phyloP scores from a whole-genome alignment of 2,113 vertebrate species.

The Ovis aries region DNA sequence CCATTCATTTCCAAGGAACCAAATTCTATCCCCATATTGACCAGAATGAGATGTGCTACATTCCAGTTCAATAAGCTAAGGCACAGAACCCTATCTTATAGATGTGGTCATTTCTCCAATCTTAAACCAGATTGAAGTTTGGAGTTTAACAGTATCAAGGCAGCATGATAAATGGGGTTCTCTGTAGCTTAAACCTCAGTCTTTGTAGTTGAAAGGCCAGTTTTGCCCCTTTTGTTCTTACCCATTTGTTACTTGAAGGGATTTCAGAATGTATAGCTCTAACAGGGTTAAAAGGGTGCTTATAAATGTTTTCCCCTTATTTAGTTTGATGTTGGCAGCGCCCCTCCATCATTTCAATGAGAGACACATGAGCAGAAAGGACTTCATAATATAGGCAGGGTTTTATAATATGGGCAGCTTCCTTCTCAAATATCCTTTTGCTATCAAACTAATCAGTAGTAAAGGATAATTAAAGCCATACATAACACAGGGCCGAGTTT shows the following conservation, averaged over 20 bases:
- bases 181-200: not conserved
- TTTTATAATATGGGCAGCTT: slow-evolving; percentile 46
- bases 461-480: slow-evolving; percentile 60
- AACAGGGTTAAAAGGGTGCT: slow-evolving; percentile 39
- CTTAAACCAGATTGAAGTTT: not conserved
- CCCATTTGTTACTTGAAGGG: slow-evolving; percentile 37
- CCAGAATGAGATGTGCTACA: not conserved
- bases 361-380: slow-evolving; percentile 55
- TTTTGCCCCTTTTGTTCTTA: slow-evolving; percentile 29
- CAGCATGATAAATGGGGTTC: not conserved
- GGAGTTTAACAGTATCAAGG: not conserved
- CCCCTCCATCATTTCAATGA: slow-evolving; percentile 56
- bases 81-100: not conserved
- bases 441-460: slow-evolving; percentile 59
- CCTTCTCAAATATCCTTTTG: slow-evolving; percentile 50
- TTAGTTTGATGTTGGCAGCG: slow-evolving; percentile 44
- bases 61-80: not conserved
- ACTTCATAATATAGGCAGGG: not conserved
- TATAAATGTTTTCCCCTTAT: slow-evolving; percentile 50
- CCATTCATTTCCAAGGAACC: not conserved
- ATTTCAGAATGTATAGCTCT: slow-evolving; percentile 32
- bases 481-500: not conserved
- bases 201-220: slow-evolving; percentile 27
- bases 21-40: not conserved
- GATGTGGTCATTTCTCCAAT: not conserved